Evolutionary conservation across 1,140 invertebrate genomes (phyloP).

Genomic region (Sycophaga agraensis): DNA sequence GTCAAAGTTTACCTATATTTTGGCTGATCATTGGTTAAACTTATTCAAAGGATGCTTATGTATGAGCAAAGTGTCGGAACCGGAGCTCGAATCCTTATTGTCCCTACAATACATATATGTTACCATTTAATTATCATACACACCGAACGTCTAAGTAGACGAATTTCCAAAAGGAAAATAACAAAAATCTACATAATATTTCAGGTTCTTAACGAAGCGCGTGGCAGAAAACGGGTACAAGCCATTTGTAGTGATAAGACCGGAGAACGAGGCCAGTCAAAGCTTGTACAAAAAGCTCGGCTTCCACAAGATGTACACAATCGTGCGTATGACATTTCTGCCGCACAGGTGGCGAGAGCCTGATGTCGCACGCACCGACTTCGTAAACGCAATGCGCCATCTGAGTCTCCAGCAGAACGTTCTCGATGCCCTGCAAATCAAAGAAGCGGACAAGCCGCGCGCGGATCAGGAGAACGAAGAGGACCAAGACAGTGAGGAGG

Average conservation of each 20-base stretch:
- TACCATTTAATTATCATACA: too few relatives aligned
- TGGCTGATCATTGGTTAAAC: too few relatives aligned
- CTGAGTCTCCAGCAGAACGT: constrained; percentile 45
- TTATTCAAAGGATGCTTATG: too few relatives aligned
- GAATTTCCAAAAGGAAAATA: too few relatives aligned
- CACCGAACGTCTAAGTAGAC: too few relatives aligned
- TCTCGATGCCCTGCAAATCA: constrained; percentile 36
- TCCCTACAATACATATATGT: too few relatives aligned
- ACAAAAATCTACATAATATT: not conserved
- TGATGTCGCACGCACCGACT: constrained; percentile 39
- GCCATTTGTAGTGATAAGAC: constrained; percentile 82
- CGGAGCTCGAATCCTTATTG: too few relatives aligned
- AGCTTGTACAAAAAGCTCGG: constrained; percentile 78
- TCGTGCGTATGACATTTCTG: constrained; percentile 53
- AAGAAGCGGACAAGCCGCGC: not conserved
- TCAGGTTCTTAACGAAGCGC: constrained; percentile 64
- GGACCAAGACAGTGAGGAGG: constrained; percentile 30
- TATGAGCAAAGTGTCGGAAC: too few relatives aligned
- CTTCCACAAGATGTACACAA: constrained; percentile 69
- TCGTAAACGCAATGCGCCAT: constrained; percentile 45
- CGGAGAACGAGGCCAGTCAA: constrained; percentile 80
- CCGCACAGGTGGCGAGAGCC: constrained; percentile 54
- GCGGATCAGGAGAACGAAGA: constrained; percentile 25
- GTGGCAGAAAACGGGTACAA: constrained; percentile 75
- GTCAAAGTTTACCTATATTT: too few relatives aligned